Base-by-base conservation (phyloP, 2,797 vertebrate genomes). In the Carduelis carduelis region DNA sequence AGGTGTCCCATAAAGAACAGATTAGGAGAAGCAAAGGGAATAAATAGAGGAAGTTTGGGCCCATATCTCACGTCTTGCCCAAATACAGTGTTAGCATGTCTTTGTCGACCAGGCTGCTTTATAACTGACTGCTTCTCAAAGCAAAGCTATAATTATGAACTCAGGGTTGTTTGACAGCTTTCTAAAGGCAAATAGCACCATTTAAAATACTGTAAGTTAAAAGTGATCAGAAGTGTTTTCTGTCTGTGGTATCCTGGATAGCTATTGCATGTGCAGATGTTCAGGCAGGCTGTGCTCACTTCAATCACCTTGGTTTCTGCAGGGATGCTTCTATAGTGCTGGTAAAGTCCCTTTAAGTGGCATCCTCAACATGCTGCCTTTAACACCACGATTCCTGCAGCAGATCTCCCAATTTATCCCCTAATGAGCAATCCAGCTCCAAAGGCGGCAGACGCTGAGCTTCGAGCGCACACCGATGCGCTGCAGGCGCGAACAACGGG, bases 81-180 rank as follows among this genome's bases (percentile, higher is more conserved):
- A 61, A 72, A 89, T 44, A 63, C 23, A 87, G 35, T 69, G 69
- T 87, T 50, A 32, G 27, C 43, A 27, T 76, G 61, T 34, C 59
- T 86, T 55, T 16, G 4, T 79, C 24, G 83, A 70, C 19, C 24
- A 63, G 34, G 41, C 46, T 83, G 69, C 78, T 95, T 94, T 88
- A 60, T n/a, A 92, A 76, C 70, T 80, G 60, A 47, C 64, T 89
- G 65, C 68, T 93, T 90, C 65, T 79, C 71, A 81, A 92, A 86
- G 55, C 44, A 84, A 89, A 95, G 56, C 52, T 78, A 6, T 87
- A 92, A 91, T 87, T 96, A 93, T 75, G 81, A 96, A 79, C 39
- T 57, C 64, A 53, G 37, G 37, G 53, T 77, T 95, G 80, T 93
- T 75, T 89, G 66, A 89, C 70, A 90, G 59, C 43, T 89, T 96